Percentiles rank a stretch among this genome's conserved stretches.
These are phyloP conservation scores for Eristalis pertinax DNA, from an alignment of 2,888 invertebrate genomes.

Conservation along the genomic window DNA sequence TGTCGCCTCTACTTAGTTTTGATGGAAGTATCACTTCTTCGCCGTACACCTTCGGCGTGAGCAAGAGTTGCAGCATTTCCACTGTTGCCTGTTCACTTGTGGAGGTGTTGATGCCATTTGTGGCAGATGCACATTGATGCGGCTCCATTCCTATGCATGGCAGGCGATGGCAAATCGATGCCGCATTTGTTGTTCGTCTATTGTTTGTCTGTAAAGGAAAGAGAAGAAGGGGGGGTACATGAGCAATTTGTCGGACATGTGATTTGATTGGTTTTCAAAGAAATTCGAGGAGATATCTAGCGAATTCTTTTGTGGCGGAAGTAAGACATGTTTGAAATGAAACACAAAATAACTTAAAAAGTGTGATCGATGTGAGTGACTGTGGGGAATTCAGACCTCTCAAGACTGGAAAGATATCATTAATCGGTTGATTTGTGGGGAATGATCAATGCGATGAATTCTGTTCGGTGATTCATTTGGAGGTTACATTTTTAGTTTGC, in stretches of 20 bases:
- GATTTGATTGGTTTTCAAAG: no score
- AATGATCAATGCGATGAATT: no score
- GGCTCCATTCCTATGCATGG: slow-evolving; percentile 69
- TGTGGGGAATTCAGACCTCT: no score
- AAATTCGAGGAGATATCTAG: no score
- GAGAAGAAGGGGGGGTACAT: neutral
- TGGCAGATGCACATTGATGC: slow-evolving; percentile 59
- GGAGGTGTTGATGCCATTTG: slow-evolving; percentile 28
- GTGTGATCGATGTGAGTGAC: no score
- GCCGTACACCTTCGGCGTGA: neutral
- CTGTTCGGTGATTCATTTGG: no score
- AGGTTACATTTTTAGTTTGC: no score
- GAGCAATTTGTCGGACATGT: neutral
- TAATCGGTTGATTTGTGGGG: no score
- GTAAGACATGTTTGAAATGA: no score
- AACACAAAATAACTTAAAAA: no score
- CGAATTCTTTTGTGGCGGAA: no score
- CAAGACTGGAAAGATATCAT: no score
- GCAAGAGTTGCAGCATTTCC: neutral
- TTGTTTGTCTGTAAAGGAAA: slow-evolving; percentile 48
- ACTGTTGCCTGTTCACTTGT: neutral
- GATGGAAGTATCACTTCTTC: neutral
- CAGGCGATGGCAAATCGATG: slow-evolving; percentile 70
- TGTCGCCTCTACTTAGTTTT: slow-evolving; percentile 24
- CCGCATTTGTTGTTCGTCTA: slow-evolving; percentile 63